phyloP scores from a whole-genome alignment of 2,113 vertebrate species.

The Sander lucioperca region DNA sequence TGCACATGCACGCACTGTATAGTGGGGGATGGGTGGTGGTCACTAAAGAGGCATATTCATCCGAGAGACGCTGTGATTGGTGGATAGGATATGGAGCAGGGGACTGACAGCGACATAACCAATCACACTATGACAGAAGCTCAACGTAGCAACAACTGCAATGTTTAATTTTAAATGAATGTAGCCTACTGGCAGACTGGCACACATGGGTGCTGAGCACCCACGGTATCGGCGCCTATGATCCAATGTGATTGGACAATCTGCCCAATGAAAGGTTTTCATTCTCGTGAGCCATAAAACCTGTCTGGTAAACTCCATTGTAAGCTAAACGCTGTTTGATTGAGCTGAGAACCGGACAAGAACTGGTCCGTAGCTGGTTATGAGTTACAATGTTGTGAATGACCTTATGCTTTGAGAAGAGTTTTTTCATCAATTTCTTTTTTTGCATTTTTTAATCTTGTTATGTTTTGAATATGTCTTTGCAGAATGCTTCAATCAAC shows the following conservation, averaged over 20 bases:
- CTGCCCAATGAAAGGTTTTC: neutral
- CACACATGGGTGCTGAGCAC: no score
- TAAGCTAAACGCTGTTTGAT: neutral
- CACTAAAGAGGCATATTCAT: no score
- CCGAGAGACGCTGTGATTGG: no score
- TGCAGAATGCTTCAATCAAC: slow-evolving; percentile 35
- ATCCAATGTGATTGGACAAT: neutral
- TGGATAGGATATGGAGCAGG: no score
- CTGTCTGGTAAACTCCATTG: neutral
- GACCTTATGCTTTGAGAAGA: neutral
- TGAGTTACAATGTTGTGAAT: neutral
- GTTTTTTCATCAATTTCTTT: neutral
- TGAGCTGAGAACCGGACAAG: neutral
- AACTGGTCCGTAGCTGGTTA: neutral
- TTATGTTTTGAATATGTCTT: slow-evolving; percentile 49
- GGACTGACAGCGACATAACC: no score
- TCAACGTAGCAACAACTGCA: no score
- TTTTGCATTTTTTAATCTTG: neutral
- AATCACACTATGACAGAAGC: no score
- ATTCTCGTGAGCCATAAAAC: neutral
- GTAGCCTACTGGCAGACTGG: no score
- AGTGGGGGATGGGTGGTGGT: no score
- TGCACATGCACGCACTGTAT: no score
- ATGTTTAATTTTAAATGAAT: no score
- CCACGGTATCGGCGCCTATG: no score